Percentiles rank a stretch among this genome's conserved stretches.
Conservation (phyloP, 2,797 vertebrate species). For the Delichon dasypus region DNA sequence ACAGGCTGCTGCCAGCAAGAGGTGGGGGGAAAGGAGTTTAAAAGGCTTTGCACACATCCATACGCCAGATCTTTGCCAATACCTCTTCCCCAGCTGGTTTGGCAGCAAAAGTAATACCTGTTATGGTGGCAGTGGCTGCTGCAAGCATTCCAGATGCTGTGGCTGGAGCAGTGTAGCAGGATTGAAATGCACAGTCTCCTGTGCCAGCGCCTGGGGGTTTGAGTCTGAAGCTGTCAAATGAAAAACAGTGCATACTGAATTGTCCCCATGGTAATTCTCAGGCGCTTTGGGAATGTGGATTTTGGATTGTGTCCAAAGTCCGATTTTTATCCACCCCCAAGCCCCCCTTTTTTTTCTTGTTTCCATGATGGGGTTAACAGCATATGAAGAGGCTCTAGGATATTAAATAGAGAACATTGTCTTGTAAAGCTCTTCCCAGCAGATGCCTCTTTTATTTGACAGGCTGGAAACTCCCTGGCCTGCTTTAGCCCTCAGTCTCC, state of each 20-base stretch:
- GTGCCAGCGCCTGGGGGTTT: not conserved
- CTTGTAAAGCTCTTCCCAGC: constrained; percentile 18
- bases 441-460: constrained; percentile 22
- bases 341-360: rapidly evolving
- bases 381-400: not conserved
- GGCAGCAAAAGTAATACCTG: constrained; percentile 23
- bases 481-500: not conserved
- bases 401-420: not conserved
- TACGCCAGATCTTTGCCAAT: not conserved
- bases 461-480: constrained; percentile 47
- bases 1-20: not conserved
- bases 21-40: not conserved
- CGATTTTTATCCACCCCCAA: not conserved
- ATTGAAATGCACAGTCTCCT: not conserved
- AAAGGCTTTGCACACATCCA: not conserved
- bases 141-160: not conserved
- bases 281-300: constrained; percentile 10
- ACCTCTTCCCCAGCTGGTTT: constrained; percentile 13
- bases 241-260: not conserved
- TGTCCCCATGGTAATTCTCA: constrained; percentile 45
- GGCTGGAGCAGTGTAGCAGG: not conserved
- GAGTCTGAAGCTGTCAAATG: constrained; percentile 9
- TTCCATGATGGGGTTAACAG: not conserved
- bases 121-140: not conserved
- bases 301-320: constrained; percentile 4